A percentile compares a stretch with the other conserved stretches of the same genome.
Evolutionary conservation across 2,113 vertebrate genomes (phyloP).

Genomic region (Saguinus midas): DNA sequence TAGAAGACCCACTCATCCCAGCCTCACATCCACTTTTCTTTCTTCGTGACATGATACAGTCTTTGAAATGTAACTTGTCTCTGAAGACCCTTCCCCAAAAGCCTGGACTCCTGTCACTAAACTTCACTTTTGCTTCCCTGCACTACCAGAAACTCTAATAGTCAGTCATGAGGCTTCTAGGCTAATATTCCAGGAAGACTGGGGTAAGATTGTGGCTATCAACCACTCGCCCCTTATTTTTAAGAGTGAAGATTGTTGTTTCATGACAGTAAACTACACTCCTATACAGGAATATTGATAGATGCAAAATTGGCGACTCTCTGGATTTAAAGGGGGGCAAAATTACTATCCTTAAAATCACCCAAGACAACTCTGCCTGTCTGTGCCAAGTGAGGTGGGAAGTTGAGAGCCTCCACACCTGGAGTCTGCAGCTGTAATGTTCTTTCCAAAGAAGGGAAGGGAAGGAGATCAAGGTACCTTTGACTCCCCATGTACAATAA

Average conservation of each 20-base stretch:
- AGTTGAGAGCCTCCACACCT: neutral
- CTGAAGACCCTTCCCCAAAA: neutral
- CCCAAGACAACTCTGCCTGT: neutral
- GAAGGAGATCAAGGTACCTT: neutral
- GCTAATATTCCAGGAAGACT: neutral
- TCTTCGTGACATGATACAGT: neutral
- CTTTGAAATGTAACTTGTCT: neutral
- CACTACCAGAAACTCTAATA: neutral
- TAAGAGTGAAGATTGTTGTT: neutral
- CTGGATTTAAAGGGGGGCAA: neutral
- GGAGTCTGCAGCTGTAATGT: neutral
- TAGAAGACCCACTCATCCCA: neutral
- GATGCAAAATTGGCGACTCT: neutral
- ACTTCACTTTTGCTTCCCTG: neutral
- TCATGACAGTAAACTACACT: neutral
- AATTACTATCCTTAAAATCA: neutral
- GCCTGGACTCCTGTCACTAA: neutral
- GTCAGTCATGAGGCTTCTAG: neutral
- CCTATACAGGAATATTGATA: neutral
- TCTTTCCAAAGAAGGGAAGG: neutral
- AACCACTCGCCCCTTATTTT: neutral
- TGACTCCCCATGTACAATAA: neutral
- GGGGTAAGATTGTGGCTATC: neutral
- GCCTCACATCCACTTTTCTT: neutral
- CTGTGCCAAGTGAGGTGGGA: neutral